phyloP scores from a whole-genome alignment of 1,140 invertebrate genomes.

The Forficula auricularia region DNA sequence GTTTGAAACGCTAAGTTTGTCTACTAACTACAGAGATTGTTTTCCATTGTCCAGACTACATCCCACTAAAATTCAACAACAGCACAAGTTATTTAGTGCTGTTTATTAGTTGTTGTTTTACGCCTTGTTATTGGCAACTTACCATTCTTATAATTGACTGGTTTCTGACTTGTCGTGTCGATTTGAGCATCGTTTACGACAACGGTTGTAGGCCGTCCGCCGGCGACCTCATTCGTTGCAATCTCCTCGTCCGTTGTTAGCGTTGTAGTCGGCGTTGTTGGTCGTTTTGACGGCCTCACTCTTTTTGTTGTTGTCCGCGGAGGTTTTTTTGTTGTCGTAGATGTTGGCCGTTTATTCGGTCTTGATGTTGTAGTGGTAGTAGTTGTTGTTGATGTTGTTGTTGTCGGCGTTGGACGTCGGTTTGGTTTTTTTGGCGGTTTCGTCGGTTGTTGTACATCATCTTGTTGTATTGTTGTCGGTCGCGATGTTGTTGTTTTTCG shows the following conservation, averaged over 20 bases:
- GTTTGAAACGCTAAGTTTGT: too few species aligned
- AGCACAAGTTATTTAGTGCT: too few species aligned
- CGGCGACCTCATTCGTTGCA: not conserved
- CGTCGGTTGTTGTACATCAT: constrained; percentile 30
- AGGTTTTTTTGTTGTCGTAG: constrained; percentile 10
- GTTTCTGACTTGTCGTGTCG: too few species aligned
- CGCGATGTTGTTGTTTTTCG: constrained; percentile 20
- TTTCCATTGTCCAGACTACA: too few species aligned
- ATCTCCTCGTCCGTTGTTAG: not conserved
- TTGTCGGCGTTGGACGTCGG: not conserved
- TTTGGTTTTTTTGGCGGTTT: constrained; percentile 12
- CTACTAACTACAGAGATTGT: too few species aligned
- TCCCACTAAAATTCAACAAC: too few species aligned
- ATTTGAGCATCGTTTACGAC: too few species aligned
- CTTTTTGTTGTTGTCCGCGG: constrained; percentile 13
- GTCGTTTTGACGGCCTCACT: constrained; percentile 6
- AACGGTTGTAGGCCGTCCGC: too few species aligned
- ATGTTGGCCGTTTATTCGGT: constrained; percentile 1
- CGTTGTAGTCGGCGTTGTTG: constrained; percentile 3
- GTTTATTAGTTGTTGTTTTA: too few species aligned
- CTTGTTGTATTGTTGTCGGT: constrained; percentile 19
- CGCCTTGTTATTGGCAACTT: too few species aligned
- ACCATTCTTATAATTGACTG: too few species aligned
- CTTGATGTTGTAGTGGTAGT: too few species aligned
- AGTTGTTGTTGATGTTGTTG: not conserved